A percentile compares a stretch with the other conserved stretches of the same genome.
Evolutionary conservation across 2,888 invertebrate species (phyloP).

Genomic region (Lapara coniferarum): DNA sequence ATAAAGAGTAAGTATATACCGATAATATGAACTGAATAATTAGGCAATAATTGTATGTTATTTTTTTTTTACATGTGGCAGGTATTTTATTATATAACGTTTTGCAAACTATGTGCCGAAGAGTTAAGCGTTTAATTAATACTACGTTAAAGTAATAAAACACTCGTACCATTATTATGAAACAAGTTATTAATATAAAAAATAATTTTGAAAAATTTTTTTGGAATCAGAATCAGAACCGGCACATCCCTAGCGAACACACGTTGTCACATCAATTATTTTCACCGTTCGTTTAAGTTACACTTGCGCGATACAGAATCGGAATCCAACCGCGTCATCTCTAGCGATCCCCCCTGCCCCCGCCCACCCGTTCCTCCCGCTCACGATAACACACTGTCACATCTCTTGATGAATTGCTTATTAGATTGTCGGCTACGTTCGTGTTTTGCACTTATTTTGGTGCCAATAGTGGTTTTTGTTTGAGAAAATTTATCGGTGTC

Average conservation of each 20-base stretch:
- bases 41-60: too few species aligned
- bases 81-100: too few species aligned
- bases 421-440: constrained; percentile 69
- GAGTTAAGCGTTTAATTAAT: too few species aligned
- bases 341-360: constrained; percentile 33
- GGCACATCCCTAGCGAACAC: neutral
- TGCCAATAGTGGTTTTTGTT: constrained; percentile 58
- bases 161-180: too few species aligned
- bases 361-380: constrained; percentile 39
- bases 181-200: neutral
- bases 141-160: too few species aligned
- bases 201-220: neutral
- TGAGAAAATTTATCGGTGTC: constrained; percentile 22
- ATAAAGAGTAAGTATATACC: too few species aligned
- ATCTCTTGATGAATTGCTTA: constrained; percentile 78
- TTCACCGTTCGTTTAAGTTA: neutral
- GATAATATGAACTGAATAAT: too few species aligned
- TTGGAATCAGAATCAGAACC: neutral
- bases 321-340: constrained; percentile 32
- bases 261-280: neutral
- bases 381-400: constrained; percentile 75
- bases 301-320: constrained; percentile 5
- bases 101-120: too few species aligned
- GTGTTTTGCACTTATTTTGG: constrained; percentile 63
- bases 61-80: too few species aligned